Conservation (phyloP, 2,797 vertebrate species). For the Esox masquinongy region DNA sequence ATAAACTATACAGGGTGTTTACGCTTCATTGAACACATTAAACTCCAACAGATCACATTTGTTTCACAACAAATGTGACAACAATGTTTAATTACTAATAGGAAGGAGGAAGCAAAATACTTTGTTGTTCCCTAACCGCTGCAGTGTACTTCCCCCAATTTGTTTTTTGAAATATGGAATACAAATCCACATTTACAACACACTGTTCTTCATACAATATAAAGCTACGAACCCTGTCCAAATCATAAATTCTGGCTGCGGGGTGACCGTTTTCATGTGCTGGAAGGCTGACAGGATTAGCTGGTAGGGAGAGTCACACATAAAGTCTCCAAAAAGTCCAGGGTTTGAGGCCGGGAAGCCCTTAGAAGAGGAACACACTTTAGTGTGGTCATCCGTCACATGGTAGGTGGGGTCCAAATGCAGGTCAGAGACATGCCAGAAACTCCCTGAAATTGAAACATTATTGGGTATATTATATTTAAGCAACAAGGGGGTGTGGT, state of each 20-base stretch:
- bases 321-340: slow-evolving; percentile 86
- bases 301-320: slow-evolving; percentile 92
- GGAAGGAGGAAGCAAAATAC: neutral
- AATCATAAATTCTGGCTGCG: slow-evolving; percentile 87
- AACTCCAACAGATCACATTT: neutral
- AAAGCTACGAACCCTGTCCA: slow-evolving; percentile 86
- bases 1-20: neutral
- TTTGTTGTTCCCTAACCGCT: neutral
- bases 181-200: neutral
- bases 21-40: neutral
- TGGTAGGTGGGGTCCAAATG: slow-evolving; percentile 94
- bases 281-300: slow-evolving; percentile 91
- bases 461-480: neutral
- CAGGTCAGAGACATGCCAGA: slow-evolving; percentile 96
- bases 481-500: too few relatives aligned
- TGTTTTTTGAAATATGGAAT: neutral
- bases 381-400: slow-evolving; percentile 80
- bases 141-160: neutral
- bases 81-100: neutral
- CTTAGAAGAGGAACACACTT: slow-evolving; percentile 93
- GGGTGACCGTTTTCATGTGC: slow-evolving; percentile 80
- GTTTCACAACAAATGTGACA: neutral
- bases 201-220: neutral
- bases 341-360: slow-evolving; percentile 82
- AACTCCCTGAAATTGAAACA: slow-evolving; percentile 75